A percentile compares a stretch with the other conserved stretches of the same genome.
Conservation (phyloP, 2,113 vertebrate species). For the Channa maculata region DNA sequence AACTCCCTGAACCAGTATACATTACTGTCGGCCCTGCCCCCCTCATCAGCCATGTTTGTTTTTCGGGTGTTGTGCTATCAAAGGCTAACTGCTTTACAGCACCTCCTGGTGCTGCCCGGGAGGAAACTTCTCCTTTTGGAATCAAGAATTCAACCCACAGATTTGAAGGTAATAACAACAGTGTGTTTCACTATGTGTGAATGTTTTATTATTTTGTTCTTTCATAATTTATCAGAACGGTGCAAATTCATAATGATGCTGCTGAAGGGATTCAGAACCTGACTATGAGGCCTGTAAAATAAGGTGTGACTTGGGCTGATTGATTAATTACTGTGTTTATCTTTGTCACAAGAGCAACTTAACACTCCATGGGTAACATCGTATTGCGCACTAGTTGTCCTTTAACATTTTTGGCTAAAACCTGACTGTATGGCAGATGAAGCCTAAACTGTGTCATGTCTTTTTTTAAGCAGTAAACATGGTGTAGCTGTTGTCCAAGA, state of each 20-base stretch:
- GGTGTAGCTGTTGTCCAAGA: conserved; percentile 43
- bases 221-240: conserved; percentile 64
- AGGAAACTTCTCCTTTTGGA: conserved; percentile 69
- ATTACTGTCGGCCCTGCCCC: conserved; percentile 56
- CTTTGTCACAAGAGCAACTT: conserved; percentile 18
- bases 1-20: conserved; percentile 59
- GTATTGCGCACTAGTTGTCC: conserved; percentile 12
- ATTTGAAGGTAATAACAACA: conserved; percentile 70
- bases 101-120: conserved; percentile 81
- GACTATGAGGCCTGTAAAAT: conserved; percentile 21
- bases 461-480: conserved; percentile 32
- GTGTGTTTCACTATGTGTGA: conserved; percentile 42
- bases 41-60: conserved; percentile 82
- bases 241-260: conserved; percentile 21
- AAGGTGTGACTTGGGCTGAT: background rate
- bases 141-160: conserved; percentile 62
- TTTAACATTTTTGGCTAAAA: conserved; percentile 31
- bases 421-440: conserved; percentile 28
- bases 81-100: conserved; percentile 82
- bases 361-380: conserved; percentile 24
- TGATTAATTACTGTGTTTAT: conserved; percentile 15
- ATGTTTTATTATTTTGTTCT: conserved; percentile 49
- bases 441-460: conserved; percentile 32
- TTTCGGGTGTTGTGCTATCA: conserved; percentile 76
- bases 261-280: conserved; percentile 30